phyloP scores from a whole-genome alignment of 2,888 invertebrate genomes.

The Blomia tropicalis region DNA sequence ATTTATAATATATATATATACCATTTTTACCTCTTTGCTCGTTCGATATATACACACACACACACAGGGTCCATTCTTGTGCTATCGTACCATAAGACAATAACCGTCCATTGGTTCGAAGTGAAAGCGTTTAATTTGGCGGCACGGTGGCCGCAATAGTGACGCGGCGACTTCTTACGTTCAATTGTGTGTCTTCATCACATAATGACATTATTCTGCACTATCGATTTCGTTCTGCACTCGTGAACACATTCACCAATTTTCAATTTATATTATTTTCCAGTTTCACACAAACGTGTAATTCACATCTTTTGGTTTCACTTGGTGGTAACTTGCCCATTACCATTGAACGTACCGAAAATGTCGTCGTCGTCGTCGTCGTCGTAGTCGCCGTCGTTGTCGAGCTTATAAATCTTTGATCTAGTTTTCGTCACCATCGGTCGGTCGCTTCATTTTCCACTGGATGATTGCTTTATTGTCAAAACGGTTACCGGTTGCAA shows the following conservation, averaged over 20 bases:
- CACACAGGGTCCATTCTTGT: not conserved
- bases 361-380: too few species aligned
- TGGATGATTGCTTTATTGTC: not conserved
- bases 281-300: not conserved
- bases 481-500: too few species aligned
- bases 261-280: not conserved
- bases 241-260: not conserved
- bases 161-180: not conserved
- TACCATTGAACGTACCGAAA: too few species aligned
- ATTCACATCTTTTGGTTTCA: constrained; percentile 7
- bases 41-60: not conserved
- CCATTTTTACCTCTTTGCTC: not conserved
- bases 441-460: not conserved
- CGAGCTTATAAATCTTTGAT: not conserved
- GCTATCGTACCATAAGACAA: too few species aligned
- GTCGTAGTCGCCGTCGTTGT: too few species aligned
- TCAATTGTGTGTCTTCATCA: constrained; percentile 6
- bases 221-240: constrained; percentile 15
- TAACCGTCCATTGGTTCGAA: not conserved
- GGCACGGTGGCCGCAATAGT: not conserved
- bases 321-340: not conserved
- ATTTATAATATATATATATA: too few species aligned
- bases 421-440: not conserved
- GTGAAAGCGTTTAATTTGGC: constrained; percentile 9
- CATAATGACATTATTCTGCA: constrained; percentile 19